These are phyloP conservation scores for Drosophila kepulauana DNA, from an alignment of 1,140 invertebrate genomes.

Conservation along the genomic window DNA sequence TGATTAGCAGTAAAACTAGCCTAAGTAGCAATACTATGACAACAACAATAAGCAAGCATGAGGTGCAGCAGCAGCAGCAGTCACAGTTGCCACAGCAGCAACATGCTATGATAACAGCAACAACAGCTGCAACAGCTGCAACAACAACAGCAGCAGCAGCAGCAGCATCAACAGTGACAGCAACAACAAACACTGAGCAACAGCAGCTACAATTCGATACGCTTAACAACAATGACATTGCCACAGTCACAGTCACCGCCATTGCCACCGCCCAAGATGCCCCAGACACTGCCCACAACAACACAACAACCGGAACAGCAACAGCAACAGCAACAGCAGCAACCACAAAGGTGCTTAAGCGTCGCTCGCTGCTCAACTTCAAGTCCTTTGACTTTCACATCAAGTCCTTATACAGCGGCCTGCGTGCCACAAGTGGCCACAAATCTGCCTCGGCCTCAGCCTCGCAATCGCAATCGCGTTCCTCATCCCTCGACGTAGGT, in stretches of 20 bases:
- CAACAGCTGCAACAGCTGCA: constrained; percentile 15
- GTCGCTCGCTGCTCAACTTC: constrained; percentile 79
- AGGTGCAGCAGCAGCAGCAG: constrained; percentile 70
- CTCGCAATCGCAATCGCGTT: constrained; percentile 43
- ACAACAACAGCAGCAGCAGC: not conserved
- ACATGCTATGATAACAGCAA: constrained; percentile 50
- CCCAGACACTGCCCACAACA: constrained; percentile 15
- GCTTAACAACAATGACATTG: constrained; percentile 66
- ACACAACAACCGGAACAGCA: no score
- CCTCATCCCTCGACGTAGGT: constrained; percentile 36
- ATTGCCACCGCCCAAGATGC: constrained; percentile 7
- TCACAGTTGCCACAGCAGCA: constrained; percentile 35
- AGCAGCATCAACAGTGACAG: not conserved
- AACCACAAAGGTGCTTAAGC: constrained; percentile 47
- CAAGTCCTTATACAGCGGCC: constrained; percentile 77
- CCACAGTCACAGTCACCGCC: constrained; percentile 1
- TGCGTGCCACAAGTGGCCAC: constrained; percentile 32
- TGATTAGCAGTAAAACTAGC: constrained; percentile 85
- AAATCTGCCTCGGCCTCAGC: constrained; percentile 10
- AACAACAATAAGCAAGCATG: constrained; percentile 85
- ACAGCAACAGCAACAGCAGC: not conserved
- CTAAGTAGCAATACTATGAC: constrained; percentile 85
- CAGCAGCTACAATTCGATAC: constrained; percentile 68
- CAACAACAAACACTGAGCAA: constrained; percentile 24
- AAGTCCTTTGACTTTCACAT: constrained; percentile 83